Evolutionary conservation across 92 coral and sea anemone genomes (phyloP).

Genomic region (Epizoanthus scotinus): DNA sequence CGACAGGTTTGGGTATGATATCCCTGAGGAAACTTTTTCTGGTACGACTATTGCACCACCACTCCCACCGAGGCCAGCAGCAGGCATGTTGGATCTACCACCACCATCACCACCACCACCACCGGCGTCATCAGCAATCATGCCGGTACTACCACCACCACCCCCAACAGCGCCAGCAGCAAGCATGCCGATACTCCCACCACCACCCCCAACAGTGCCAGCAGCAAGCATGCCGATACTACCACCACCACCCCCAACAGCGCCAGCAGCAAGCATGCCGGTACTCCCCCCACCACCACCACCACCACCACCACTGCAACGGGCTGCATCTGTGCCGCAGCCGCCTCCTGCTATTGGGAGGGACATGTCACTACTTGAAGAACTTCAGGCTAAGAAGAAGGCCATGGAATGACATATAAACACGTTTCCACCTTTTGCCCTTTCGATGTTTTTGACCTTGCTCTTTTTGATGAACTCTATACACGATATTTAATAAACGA

Average conservation of each 20-base stretch:
- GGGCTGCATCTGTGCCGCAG: background rate
- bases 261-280: background rate
- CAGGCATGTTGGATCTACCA: background rate
- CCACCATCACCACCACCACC: background rate
- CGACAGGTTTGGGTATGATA: background rate
- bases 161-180: background rate
- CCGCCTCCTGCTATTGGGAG: constrained; percentile 10
- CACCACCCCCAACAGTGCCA: background rate
- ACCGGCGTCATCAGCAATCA: background rate
- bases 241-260: constrained; percentile 14
- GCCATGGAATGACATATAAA: too few species aligned
- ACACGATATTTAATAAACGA: too few species aligned
- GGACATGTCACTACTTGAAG: too few species aligned
- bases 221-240: background rate
- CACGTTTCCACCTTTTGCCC: too few species aligned
- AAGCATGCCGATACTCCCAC: background rate
- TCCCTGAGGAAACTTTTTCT: background rate
- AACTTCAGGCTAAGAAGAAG: too few species aligned
- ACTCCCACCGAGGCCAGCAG: background rate
- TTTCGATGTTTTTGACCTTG: too few species aligned
- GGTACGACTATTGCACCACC: background rate
- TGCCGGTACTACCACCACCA: background rate
- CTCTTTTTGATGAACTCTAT: too few species aligned
- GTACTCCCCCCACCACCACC: constrained; percentile 8
- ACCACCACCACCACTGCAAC: too few species aligned